Conservation (phyloP, 1,140 invertebrate species). For the Cecropterus lyciades region DNA sequence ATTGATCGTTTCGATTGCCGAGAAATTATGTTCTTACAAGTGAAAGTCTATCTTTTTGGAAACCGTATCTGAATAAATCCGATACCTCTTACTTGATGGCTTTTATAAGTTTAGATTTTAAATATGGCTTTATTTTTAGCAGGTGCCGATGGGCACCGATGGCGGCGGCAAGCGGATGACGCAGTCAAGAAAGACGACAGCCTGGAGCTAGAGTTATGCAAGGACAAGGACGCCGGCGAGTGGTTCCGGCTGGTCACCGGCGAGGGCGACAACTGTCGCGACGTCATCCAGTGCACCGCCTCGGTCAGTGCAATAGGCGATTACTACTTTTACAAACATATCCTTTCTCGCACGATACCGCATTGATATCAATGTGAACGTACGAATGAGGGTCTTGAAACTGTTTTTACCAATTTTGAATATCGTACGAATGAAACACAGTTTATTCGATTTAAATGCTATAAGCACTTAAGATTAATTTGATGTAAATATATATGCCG, state of each 20-base stretch:
- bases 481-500: conserved; percentile 41
- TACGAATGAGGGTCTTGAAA: not conserved
- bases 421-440: conserved; percentile 5
- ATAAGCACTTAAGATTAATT: conserved; percentile 33
- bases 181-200: conserved; percentile 92
- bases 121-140: conserved; percentile 34
- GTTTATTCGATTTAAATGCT: too few species aligned
- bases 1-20: too few species aligned
- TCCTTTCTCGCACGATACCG: conserved; percentile 29
- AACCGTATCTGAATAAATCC: too few species aligned
- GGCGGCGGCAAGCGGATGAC: conserved; percentile 83
- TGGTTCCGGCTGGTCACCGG: conserved; percentile 96
- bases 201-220: conserved; percentile 95
- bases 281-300: conserved; percentile 97
- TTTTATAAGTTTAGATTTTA: too few species aligned
- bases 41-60: too few species aligned
- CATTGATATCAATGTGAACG: conserved; percentile 3
- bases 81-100: too few species aligned
- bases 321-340: conserved; percentile 51
- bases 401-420: conserved; percentile 27
- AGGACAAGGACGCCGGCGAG: conserved; percentile 97
- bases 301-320: conserved; percentile 86
- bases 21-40: too few species aligned
- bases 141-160: conserved; percentile 70
- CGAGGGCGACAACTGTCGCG: conserved; percentile 96